Percentiles rank a stretch among this genome's conserved stretches.
Conservation (phyloP, 2,113 vertebrate genomes). For the Nibea coibor region DNA sequence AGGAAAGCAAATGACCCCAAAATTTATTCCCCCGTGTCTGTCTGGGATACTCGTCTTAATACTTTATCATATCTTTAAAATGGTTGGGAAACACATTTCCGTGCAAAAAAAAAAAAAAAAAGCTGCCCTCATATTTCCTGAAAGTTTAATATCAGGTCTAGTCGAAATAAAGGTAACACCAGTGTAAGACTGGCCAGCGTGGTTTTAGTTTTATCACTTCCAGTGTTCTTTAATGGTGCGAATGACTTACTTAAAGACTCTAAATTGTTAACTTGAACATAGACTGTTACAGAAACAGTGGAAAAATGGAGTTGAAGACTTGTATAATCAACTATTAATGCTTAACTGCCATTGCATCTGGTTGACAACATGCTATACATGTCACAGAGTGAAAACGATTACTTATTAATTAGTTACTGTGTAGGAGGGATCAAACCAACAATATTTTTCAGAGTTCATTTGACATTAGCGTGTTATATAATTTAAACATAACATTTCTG, state of each 20-base stretch:
- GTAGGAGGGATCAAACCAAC: not conserved
- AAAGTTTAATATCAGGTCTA: not conserved
- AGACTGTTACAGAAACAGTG: not conserved
- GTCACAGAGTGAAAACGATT: not conserved
- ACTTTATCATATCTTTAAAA: not conserved
- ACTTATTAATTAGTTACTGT: not conserved
- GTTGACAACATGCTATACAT: not conserved
- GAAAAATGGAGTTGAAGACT: not conserved
- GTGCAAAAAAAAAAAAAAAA: not conserved
- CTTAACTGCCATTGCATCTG: not conserved
- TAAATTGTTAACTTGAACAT: not conserved
- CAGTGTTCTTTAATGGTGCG: not conserved
- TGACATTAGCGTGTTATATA: not conserved
- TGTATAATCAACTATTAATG: not conserved
- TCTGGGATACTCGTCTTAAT: not conserved
- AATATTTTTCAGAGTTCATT: not conserved
- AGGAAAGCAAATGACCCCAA: conserved; percentile 22
- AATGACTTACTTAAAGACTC: not conserved
- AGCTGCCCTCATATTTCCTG: not conserved
- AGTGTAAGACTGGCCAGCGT: not conserved
- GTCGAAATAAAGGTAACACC: not conserved
- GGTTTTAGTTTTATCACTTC: not conserved
- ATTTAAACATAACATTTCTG: not conserved
- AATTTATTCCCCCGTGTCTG: conserved; percentile 7
- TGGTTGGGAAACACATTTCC: not conserved